Percentiles rank a stretch among this genome's conserved stretches.
These are phyloP conservation scores for Ctenopoma multispine DNA, from an alignment of 2,797 vertebrate genomes.

Conservation along the genomic window DNA sequence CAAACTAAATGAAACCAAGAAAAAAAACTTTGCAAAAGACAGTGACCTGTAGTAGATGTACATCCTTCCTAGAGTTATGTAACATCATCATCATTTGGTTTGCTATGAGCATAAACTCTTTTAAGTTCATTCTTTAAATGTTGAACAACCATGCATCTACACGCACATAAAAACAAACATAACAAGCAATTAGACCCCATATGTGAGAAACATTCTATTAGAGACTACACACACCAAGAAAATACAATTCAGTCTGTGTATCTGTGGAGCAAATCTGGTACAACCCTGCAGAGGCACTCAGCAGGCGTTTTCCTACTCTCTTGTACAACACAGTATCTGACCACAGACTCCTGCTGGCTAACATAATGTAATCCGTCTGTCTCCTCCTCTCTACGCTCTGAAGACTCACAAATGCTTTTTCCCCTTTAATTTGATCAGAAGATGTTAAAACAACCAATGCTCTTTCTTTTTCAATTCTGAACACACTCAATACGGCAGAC, in stretches of 20 bases:
- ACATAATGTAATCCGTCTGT: slow-evolving; percentile 75
- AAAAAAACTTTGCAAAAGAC: too few relatives aligned
- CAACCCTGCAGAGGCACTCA: slow-evolving; percentile 58
- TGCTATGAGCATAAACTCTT: neutral
- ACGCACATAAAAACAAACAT: slow-evolving; percentile 11
- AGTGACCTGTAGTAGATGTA: neutral
- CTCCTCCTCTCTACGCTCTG: slow-evolving; percentile 44
- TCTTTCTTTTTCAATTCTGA: slow-evolving; percentile 2
- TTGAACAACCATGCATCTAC: neutral
- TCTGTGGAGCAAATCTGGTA: slow-evolving; percentile 51
- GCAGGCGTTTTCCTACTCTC: slow-evolving; percentile 67
- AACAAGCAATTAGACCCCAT: slow-evolving; percentile 1
- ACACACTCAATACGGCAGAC: neutral
- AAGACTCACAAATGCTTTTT: slow-evolving; percentile 44
- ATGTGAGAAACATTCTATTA: slow-evolving; percentile 24
- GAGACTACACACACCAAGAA: neutral
- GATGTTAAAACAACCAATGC: slow-evolving; percentile 35
- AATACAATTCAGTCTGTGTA: slow-evolving; percentile 37
- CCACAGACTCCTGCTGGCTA: slow-evolving; percentile 67
- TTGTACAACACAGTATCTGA: slow-evolving; percentile 58
- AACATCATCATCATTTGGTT: neutral
- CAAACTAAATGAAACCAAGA: too few relatives aligned
- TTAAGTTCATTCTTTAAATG: neutral
- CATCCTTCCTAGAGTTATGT: neutral
- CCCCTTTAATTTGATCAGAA: slow-evolving; percentile 41